These are phyloP conservation scores for Doris montereyensis DNA, from an alignment of 2,888 invertebrate genomes.

Conservation along the genomic window DNA sequence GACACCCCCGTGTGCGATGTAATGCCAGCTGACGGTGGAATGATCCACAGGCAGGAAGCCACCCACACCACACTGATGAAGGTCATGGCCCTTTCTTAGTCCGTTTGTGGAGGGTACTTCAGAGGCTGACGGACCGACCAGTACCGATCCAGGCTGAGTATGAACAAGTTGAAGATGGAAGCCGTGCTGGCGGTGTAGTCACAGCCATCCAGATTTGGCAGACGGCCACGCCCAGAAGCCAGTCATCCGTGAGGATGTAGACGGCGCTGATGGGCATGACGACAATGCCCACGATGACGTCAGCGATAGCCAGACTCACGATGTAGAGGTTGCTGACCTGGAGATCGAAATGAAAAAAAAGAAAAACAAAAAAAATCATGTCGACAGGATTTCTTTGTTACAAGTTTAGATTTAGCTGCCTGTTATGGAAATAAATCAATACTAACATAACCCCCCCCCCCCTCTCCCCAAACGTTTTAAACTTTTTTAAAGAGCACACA, in stretches of 20 bases:
- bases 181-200: conserved; percentile 78
- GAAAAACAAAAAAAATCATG: not conserved
- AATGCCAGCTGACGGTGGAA: conserved; percentile 75
- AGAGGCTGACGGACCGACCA: conserved; percentile 76
- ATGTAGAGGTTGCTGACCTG: conserved; percentile 77
- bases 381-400: not conserved
- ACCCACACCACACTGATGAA: conserved; percentile 75
- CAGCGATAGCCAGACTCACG: conserved; percentile 75
- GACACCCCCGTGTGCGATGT: conserved; percentile 67
- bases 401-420: too few species aligned
- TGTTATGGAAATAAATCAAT: too few species aligned
- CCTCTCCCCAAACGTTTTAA: too few species aligned
- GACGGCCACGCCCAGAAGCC: conserved; percentile 75
- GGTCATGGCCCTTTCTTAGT: conserved; percentile 74
- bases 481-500: too few species aligned
- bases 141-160: conserved; percentile 73
- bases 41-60: conserved; percentile 74
- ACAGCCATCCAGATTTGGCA: conserved; percentile 77
- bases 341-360: conserved; percentile 1
- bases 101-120: conserved; percentile 74
- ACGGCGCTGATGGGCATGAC: conserved; percentile 76
- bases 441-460: too few species aligned
- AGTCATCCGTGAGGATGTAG: conserved; percentile 73
- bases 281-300: conserved; percentile 74
- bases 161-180: conserved; percentile 77